Percentiles rank a stretch among this genome's conserved stretches.
Conservation (phyloP, 1,140 invertebrate genomes). For the Schlechtendalia chinensis region DNA sequence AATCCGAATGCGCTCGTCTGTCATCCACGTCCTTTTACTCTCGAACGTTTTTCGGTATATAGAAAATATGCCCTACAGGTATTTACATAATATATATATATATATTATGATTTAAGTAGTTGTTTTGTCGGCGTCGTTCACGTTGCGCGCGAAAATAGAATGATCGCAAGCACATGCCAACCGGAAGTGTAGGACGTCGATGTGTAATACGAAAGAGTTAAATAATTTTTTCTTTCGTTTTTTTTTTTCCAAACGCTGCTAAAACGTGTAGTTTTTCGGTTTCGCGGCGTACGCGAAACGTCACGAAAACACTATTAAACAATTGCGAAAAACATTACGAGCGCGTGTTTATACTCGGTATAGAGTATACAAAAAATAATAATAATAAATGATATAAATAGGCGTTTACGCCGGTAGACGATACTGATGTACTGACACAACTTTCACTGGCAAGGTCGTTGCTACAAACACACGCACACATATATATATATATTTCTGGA, state of each 20-base stretch:
- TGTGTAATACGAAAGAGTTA: no score
- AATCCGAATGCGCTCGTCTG: no score
- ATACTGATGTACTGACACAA: conserved; percentile 30
- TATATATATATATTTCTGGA: background rate
- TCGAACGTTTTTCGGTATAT: background rate
- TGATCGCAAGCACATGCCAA: background rate
- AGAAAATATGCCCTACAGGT: background rate
- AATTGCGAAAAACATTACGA: conserved; percentile 3
- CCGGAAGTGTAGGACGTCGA: background rate
- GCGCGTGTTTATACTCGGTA: background rate
- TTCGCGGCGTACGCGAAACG: background rate
- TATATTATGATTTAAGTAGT: background rate
- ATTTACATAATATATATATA: conserved; percentile 7
- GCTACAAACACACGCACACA: background rate
- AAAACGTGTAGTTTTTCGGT: background rate
- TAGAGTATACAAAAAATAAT: background rate
- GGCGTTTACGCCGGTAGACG: background rate
- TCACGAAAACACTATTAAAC: conserved; percentile 1
- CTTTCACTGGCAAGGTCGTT: conserved; percentile 48
- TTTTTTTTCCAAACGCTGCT: background rate
- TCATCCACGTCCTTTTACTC: background rate
- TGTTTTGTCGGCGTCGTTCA: background rate
- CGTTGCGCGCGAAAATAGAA: background rate
- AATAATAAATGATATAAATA: background rate
- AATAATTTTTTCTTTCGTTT: no score